Percentiles rank a stretch among this genome's conserved stretches.
These are phyloP conservation scores for Prochilodus magdalenae DNA, from an alignment of 2,113 vertebrate species.

Conservation along the genomic window DNA sequence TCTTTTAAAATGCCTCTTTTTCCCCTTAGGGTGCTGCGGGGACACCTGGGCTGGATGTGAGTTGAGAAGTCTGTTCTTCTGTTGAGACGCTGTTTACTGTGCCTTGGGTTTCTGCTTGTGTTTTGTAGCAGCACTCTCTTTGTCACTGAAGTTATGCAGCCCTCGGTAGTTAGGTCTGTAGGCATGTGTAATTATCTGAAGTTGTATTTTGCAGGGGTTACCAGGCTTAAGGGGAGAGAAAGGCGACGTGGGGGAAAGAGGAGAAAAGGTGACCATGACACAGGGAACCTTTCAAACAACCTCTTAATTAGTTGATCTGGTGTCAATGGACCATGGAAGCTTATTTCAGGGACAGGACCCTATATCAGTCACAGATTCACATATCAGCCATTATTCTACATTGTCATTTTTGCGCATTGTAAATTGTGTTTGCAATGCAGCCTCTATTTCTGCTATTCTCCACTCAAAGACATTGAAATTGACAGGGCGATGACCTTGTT, in stretches of 20 bases:
- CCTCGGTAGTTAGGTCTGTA: conserved; percentile 23
- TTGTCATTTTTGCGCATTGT: background rate
- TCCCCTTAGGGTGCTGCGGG: conserved; percentile 91
- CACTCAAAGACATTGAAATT: background rate
- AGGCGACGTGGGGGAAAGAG: conserved; percentile 95
- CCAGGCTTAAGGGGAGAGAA: conserved; percentile 96
- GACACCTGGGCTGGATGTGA: conserved; percentile 96
- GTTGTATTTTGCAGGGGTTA: conserved; percentile 92
- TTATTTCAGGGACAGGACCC: conserved; percentile 12
- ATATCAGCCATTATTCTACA: background rate
- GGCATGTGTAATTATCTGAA: conserved; percentile 61
- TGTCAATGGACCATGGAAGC: conserved; percentile 78
- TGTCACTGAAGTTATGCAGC: conserved; percentile 31
- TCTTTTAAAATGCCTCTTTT: conserved; percentile 53
- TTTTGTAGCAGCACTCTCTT: conserved; percentile 1
- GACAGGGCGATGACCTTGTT: background rate
- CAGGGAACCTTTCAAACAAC: conserved; percentile 54
- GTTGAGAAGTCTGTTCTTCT: conserved; percentile 66
- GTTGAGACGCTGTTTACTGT: background rate
- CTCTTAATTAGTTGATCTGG: conserved; percentile 66
- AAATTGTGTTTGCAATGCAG: conserved; percentile 6
- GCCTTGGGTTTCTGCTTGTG: conserved; percentile 11
- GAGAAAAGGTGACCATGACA: conserved; percentile 93
- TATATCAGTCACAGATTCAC: background rate
- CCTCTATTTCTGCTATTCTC: background rate